phyloP scores from a whole-genome alignment of 2,888 invertebrate genomes.

The Lasioglossum zephyrum region DNA sequence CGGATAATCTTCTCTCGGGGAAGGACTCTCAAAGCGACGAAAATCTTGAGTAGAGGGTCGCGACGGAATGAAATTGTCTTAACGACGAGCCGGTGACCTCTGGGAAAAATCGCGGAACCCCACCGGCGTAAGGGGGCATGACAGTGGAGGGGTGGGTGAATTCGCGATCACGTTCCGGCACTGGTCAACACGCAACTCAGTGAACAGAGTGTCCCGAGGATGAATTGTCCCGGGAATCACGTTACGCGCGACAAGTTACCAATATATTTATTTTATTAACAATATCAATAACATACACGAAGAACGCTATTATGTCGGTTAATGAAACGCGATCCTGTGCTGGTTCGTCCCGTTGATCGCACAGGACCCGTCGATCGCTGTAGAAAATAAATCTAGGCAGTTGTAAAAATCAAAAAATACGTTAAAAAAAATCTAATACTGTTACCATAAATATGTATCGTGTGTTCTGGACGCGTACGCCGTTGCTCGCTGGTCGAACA shows the following conservation, averaged over 20 bases:
- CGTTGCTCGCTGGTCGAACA: not conserved
- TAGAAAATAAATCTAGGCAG: constrained; percentile 37
- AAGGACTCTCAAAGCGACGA: constrained; percentile 18
- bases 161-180: not conserved
- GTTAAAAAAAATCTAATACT: constrained; percentile 62
- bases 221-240: not conserved
- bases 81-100: not conserved
- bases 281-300: constrained; percentile 50
- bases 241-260: constrained; percentile 3
- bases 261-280: constrained; percentile 57
- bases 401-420: constrained; percentile 36
- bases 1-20: constrained; percentile 46
- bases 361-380: constrained; percentile 12
- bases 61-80: constrained; percentile 19
- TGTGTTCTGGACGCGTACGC: not conserved
- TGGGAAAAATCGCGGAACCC: not conserved
- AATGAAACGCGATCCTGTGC: constrained; percentile 28
- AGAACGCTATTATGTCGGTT: constrained; percentile 40
- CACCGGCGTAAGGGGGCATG: not conserved
- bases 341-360: not conserved
- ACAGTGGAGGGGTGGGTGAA: not conserved
- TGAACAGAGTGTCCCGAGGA: not conserved
- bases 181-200: not conserved
- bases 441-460: constrained; percentile 61
- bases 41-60: not conserved